Conservation (phyloP, 2,113 vertebrate genomes). For the Archocentrus centrarchus region DNA sequence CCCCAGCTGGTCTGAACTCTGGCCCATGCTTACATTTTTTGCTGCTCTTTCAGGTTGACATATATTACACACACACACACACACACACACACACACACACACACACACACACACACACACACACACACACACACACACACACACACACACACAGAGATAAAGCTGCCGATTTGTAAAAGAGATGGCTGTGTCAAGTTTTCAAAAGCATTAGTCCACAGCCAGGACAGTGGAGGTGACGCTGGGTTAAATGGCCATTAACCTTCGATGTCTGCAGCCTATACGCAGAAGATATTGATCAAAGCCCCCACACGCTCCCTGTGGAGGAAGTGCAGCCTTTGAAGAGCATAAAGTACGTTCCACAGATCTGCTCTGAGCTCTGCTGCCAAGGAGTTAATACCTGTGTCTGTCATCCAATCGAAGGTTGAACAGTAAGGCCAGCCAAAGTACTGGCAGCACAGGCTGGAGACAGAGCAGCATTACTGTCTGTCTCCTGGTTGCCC, state of each 20-base stretch:
- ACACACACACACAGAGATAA: slow-evolving; percentile 5
- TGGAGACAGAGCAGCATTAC: slow-evolving; percentile 36
- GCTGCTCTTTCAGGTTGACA: slow-evolving; percentile 1
- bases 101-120: neutral
- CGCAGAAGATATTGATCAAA: slow-evolving; percentile 72
- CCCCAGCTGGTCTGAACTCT: neutral
- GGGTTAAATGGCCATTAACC: slow-evolving; percentile 79
- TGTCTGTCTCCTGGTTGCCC: slow-evolving; percentile 29
- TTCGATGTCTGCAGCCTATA: slow-evolving; percentile 58
- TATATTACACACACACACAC: neutral
- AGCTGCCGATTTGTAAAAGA: slow-evolving; percentile 45
- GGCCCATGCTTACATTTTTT: neutral
- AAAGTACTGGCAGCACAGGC: slow-evolving; percentile 16
- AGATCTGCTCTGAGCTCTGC: slow-evolving; percentile 46
- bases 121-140: neutral
- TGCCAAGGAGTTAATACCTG: slow-evolving; percentile 38
- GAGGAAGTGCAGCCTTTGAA: slow-evolving; percentile 64
- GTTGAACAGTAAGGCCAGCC: slow-evolving; percentile 24
- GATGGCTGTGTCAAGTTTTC: slow-evolving; percentile 56
- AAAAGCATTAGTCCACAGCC: slow-evolving; percentile 55
- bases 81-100: neutral
- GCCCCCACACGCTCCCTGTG: slow-evolving; percentile 24
- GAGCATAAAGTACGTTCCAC: slow-evolving; percentile 46
- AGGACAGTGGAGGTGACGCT: slow-evolving; percentile 58
- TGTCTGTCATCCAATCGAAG: slow-evolving; percentile 40